Base-by-base conservation (phyloP, 2,113 vertebrate species). In the Dipodomys merriami region DNA sequence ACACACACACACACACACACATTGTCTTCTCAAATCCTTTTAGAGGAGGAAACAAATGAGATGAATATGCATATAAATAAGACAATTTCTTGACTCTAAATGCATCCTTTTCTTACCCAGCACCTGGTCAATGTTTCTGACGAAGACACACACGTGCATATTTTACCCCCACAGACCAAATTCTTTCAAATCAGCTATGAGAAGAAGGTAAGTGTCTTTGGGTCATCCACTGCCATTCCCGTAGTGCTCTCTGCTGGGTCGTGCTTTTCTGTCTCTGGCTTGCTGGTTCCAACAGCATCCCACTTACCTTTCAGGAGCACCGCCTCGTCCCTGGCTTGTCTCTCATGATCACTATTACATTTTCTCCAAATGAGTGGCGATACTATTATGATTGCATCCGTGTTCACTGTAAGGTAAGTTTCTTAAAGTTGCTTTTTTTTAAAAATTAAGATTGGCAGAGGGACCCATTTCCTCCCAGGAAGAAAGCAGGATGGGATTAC, bases 341-440 rank as follows among this genome's bases (percentile, higher is more conserved):
- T 10, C 98, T 99, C 84, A 96, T 68, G 0, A 76, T 99, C 86
- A 98, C 96, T n/a, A 93, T 99, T 62, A 97, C 96, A 16, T 99
- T 99, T 97, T 98, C 97, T 79, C 99, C 99, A 25, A 98, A 99
- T 89, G 99, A 99, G 96, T 99, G 99, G 99, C 97, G 98, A 0
- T 99, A 99, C 96, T 99, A 99, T 95, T 99, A 99, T 39, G 99
- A 99, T 96, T 98, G 99, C 95, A 96, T 99, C 69, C 98, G 98
- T n/a, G 93, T 99, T 97, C 99, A 99, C 96, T 99, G 98, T 94
- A 97, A 99, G 99, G 99, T 99, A 53, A 97, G 82, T 65, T 12
- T 82, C 85, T 88, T 74, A 23, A 81, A 73, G 29, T 30, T 60
- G 13, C 29, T 35, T 20, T 90, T 69, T 57, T 4, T 29, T 25